Percentiles rank a stretch among this genome's conserved stretches.
These are phyloP conservation scores for Pangasius djambal DNA, from an alignment of 2,797 vertebrate species.

Conservation along the genomic window DNA sequence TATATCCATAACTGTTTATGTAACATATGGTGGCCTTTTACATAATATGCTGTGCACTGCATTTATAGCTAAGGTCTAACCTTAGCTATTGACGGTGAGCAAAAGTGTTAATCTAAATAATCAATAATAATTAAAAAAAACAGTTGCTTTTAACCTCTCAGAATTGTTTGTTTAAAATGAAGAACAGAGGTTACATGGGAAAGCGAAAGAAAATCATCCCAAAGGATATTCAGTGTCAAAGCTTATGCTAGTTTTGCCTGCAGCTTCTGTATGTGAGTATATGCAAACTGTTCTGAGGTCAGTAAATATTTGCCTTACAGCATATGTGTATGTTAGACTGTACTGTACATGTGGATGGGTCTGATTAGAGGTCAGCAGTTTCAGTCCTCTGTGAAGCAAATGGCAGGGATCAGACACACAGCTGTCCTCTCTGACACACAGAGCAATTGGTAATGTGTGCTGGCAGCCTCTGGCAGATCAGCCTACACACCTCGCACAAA, in stretches of 20 bases:
- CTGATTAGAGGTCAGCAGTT: constrained; percentile 42
- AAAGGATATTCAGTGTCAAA: background rate
- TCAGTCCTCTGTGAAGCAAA: constrained; percentile 20
- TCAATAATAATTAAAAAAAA: constrained; percentile 1
- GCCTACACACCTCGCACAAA: constrained; percentile 60
- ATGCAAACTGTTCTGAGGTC: constrained; percentile 28
- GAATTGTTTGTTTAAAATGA: constrained; percentile 1
- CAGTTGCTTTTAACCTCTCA: background rate
- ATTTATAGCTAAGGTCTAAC: constrained; percentile 1
- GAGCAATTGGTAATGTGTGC: constrained; percentile 49
- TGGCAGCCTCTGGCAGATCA: constrained; percentile 59
- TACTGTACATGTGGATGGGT: constrained; percentile 13
- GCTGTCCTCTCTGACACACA: constrained; percentile 52
- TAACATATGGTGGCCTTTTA: constrained; percentile 1
- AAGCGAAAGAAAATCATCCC: background rate
- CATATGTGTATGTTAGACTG: constrained; percentile 15
- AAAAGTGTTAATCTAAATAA: constrained; percentile 19
- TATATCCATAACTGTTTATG: background rate
- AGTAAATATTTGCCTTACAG: constrained; percentile 16
- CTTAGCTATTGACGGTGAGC: background rate
- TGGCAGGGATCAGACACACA: constrained; percentile 49
- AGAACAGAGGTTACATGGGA: background rate
- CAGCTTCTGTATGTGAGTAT: constrained; percentile 21
- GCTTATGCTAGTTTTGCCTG: background rate
- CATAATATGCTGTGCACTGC: background rate